Evolutionary conservation across 2,888 invertebrate species (phyloP), one percentile per base, ranked within the genome.

Genomic region (Eupithecia subfuscata): DNA sequence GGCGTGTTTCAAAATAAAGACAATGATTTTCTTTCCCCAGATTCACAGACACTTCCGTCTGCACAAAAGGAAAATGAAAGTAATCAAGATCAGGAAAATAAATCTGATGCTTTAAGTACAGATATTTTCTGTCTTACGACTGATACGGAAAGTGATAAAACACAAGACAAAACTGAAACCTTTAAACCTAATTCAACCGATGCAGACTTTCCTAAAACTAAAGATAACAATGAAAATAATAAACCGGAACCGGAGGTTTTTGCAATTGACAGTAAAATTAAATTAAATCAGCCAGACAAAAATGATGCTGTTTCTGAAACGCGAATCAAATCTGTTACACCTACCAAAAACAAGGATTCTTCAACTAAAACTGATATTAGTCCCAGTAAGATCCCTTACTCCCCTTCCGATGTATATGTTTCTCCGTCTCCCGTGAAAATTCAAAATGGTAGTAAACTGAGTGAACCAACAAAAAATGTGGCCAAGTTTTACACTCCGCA

Each of bases 401-500:
- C 76, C 34, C 73, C 73, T 43, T 77, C 70, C 1, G 16, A 70
- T 67, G 11, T 64, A 25, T 52, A 65, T 9, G 18, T 40, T 40
- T 40, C 40, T 40, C 40, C 69, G 6, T 56, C 48, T 52, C 63
- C 68, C 60, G 69, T 60, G 34, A 73, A 70, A 70, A 45, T 48
- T 18, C 45, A 70, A 56, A 12, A 18, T 11, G 69, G 69, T 25
- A 34, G 22, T 37, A 65, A 64, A 45, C 30, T 25, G 69, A 71
- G 40, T 5, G 70, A 72, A 48, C n/a, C 60, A 8, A 72, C 63
- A 70, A 78, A 72, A 77, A 85, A 87, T 76, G 84, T 82, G 80
- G 88, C 92, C 3, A 92, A 93, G 70, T 92, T 92, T 81, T 92
- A 92, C 79, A 91, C 88, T 79, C 87, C 89, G n/a, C 74, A 83